Evolutionary conservation across 2,888 invertebrate species (phyloP).

Genomic region (Elmis aenea): DNA sequence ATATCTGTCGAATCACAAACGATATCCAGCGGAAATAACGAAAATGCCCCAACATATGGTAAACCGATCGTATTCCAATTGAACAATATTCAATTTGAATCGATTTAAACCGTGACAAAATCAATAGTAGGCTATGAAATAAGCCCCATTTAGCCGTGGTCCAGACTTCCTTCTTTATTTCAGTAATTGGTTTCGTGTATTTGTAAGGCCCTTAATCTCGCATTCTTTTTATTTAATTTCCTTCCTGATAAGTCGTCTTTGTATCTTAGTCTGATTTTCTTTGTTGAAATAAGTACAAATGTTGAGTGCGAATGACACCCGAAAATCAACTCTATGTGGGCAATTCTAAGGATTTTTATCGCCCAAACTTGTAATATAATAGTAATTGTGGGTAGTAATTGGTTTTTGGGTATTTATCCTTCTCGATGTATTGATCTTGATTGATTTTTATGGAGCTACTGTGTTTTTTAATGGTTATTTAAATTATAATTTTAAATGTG

Average conservation of each 20-base stretch:
- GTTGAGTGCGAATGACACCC: slow-evolving; percentile 9
- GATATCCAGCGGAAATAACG: no score
- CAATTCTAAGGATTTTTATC: slow-evolving; percentile 8
- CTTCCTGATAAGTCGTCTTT: slow-evolving; percentile 27
- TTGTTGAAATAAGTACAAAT: slow-evolving; percentile 22
- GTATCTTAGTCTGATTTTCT: slow-evolving; percentile 18
- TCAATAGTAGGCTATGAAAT: slow-evolving; percentile 24
- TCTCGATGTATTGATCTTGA: slow-evolving; percentile 18
- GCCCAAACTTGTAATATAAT: slow-evolving; percentile 11
- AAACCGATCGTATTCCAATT: slow-evolving; percentile 15
- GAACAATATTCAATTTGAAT: slow-evolving; percentile 25
- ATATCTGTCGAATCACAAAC: no score
- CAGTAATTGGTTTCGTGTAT: slow-evolving; percentile 39
- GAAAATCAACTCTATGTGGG: not conserved
- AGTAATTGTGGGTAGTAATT: slow-evolving; percentile 17
- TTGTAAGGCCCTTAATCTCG: slow-evolving; percentile 34
- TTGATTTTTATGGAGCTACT: slow-evolving; percentile 16
- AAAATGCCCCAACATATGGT: slow-evolving; percentile 14
- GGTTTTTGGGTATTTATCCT: slow-evolving; percentile 20
- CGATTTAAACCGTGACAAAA: slow-evolving; percentile 29
- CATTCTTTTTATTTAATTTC: slow-evolving; percentile 34
- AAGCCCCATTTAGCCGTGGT: slow-evolving; percentile 18
- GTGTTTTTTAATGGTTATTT: slow-evolving; percentile 7
- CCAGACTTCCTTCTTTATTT: slow-evolving; percentile 29
- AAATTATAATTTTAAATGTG: no score